Percentiles rank a stretch among this genome's conserved stretches.
phyloP scores from a whole-genome alignment of 2,797 vertebrate genomes.

The Masticophis lateralis region DNA sequence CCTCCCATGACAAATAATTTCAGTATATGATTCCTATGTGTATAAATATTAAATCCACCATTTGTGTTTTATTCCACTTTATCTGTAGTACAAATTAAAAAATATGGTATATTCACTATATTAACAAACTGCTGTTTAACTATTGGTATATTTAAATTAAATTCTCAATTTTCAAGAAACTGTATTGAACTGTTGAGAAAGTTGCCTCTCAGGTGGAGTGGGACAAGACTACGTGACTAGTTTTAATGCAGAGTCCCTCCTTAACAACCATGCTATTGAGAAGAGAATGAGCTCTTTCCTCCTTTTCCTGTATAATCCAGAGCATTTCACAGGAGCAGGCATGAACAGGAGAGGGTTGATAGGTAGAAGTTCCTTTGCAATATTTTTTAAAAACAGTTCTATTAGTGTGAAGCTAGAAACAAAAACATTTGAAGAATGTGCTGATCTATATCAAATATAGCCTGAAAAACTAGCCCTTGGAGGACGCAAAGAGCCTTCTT shows the following conservation, averaged over 20 bases:
- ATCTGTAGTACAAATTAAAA: background rate
- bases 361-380: background rate
- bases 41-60: background rate
- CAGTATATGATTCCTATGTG: background rate
- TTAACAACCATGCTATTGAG: background rate
- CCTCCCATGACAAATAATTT: background rate
- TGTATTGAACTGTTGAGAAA: background rate
- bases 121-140: background rate
- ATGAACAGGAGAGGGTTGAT: background rate
- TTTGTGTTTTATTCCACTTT: background rate
- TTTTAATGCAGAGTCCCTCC: background rate
- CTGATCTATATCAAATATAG: background rate
- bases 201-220: background rate
- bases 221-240: background rate
- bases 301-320: background rate
- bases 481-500: background rate
- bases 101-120: background rate
- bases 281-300: background rate
- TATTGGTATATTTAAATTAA: background rate
- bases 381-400: background rate
- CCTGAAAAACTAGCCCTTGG: background rate
- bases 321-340: background rate
- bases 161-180: background rate
- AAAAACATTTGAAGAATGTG: background rate
- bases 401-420: conserved; percentile 3